Base-by-base conservation (phyloP, 2,113 vertebrate species). In the Nothoprocta pentlandii region DNA sequence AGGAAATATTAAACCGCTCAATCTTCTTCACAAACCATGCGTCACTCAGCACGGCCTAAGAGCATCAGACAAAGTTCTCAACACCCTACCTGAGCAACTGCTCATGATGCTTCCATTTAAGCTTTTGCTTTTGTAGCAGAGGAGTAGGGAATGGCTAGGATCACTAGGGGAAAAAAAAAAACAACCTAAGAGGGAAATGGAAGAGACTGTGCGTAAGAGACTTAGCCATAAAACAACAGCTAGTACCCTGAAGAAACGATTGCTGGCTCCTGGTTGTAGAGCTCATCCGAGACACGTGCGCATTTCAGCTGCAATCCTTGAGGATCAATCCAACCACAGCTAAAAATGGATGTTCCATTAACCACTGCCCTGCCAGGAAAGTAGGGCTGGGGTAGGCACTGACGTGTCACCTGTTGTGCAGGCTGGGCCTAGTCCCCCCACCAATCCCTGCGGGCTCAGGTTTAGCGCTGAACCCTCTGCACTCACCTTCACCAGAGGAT, bases 51-150 rank as follows among this genome's bases (percentile, higher is more conserved):
- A 0, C 26, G 15, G 9, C 3, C 0, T 1, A 41, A 34, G 85
- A 89, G 69, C 53, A 39, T 5, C 58, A 64, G 51, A 39, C 69
- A 86, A 90, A 93, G 84, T 75, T 90, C 88, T 70, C 73, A 28
- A 17, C 14, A 16, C 1, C 0, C 0, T 28, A 32, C 39, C 49
- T 20, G 23, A 21, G 63, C 41, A 78, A 32, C 39, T 56, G 15
- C 23, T 42, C n/a, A 21, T 13, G 13, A 14, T 17, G 67, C 2
- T 47, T 61, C 42, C 56, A 44, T 34, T 34, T 34, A 34, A 34
- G 34, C 34, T 13, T 13, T 10, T 30, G 22, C 6, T 73, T 23
- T 12, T 20, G 14, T 21, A 9, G 61, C 61, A 25, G 36, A 28
- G 42, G 20, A 63, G 9, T 4, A 39, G 19, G 5, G 25, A 36